phyloP scores from a whole-genome alignment of 2,113 vertebrate genomes.

The Pelecanus crispus region DNA sequence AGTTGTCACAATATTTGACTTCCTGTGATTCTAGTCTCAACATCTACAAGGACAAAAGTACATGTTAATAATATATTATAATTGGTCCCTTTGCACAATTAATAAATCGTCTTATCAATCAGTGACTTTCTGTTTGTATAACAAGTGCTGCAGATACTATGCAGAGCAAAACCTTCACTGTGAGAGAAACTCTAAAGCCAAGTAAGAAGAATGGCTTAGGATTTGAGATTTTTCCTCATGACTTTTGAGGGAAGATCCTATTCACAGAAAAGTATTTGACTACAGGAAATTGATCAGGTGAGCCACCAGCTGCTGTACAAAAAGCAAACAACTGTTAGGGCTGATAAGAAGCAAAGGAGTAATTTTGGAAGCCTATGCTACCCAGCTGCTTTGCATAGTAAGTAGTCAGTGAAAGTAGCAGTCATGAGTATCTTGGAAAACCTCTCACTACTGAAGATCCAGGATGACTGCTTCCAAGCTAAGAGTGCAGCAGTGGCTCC shows the following conservation, averaged over 20 bases:
- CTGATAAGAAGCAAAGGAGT: neutral
- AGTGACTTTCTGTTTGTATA: conserved; percentile 10
- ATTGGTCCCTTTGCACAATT: conserved; percentile 48
- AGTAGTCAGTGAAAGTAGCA: neutral
- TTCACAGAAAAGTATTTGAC: neutral
- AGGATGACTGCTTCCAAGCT: neutral
- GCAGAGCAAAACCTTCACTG: neutral
- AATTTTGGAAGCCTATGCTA: neutral
- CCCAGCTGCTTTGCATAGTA: neutral
- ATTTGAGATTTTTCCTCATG: neutral
- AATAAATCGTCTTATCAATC: conserved; percentile 44
- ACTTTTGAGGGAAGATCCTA: neutral
- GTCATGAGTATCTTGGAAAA: neutral
- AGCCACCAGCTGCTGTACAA: neutral
- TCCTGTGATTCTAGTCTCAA: neutral
- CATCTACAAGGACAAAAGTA: conserved; percentile 12
- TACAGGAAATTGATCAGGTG: neutral
- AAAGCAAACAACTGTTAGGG: neutral
- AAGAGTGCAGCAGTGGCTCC: neutral
- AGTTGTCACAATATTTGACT: conserved; percentile 45
- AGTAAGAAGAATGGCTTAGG: neutral
- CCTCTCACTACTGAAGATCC: neutral
- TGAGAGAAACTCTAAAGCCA: neutral
- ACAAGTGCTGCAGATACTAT: neutral
- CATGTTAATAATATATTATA: conserved; percentile 34